Base-by-base conservation (phyloP, 2,797 vertebrate genomes). In the Margarornis squamiger region DNA sequence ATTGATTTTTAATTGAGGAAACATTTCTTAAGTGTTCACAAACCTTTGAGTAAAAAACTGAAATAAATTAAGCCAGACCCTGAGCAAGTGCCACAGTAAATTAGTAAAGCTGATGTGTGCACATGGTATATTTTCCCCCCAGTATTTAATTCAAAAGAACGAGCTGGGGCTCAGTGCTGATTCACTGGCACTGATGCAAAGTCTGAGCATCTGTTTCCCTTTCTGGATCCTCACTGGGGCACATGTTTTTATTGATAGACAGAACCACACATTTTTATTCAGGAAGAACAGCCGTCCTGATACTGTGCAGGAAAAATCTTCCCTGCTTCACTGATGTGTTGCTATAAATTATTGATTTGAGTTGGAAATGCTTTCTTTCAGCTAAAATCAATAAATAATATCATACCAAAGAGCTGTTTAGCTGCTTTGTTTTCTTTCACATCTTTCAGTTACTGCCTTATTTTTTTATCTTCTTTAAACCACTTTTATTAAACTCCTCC, bases 1-100 rank as follows among this genome's bases (percentile, higher is more conserved):
- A 90, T 97, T 96, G 95, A 96, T 96, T 97, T 97, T 97, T 97
- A 95, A 96, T 97, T 95, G 94, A 96, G 91, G 91, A 97, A 97
- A 87, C 94, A 70, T 95, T 92, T 93, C 67, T 77, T 92, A 70
- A 92, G 49, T 95, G 94, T 96, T 95, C 95, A 88, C 87, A 97
- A 95, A 92, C 59, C 83, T 97, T 94, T 76, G 72, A 96, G 87
- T 93, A 78, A 89, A 95, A 97, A 92, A 58, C 26, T 66, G 62
- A 88, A 93, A 93, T 62, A 82, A 93, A 93, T 95, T 90, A 84
- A 88, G 55, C 58, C 45, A 96, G 93, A 86, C 74, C 79, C 85
- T 80, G 65, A 82, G 67, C 20, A 10, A 96, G 74, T 92, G 92
- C 90, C 96, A 95, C 80, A 63, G 12, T 14, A 34, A 96, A 96